Percentiles rank a stretch among this genome's conserved stretches.
These are phyloP conservation scores for Amphipoea oculea DNA, from an alignment of 2,888 invertebrate species.

Conservation along the genomic window DNA sequence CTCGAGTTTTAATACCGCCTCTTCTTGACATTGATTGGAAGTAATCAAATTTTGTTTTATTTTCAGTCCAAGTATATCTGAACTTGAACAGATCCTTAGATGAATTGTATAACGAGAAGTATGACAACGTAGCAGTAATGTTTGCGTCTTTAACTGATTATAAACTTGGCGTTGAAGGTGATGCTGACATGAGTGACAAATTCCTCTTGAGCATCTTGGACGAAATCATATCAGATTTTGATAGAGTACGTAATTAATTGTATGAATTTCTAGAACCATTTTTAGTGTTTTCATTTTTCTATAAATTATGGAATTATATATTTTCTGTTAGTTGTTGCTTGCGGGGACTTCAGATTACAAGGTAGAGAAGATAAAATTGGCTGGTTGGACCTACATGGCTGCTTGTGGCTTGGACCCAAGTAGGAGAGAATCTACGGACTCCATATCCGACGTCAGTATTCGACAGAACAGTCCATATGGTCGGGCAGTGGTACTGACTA, in stretches of 20 bases:
- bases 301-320: background rate
- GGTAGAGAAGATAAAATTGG: constrained; percentile 99
- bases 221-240: constrained; percentile 98
- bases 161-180: constrained; percentile 92
- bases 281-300: background rate
- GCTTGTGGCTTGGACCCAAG: constrained; percentile 97
- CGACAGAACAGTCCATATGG: constrained; percentile 82
- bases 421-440: constrained; percentile 91
- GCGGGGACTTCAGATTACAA: constrained; percentile 91
- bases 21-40: background rate
- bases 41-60: constrained; percentile 24
- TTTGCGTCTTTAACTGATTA: constrained; percentile 98
- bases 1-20: background rate
- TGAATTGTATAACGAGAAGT: constrained; percentile 96
- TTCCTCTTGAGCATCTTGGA: constrained; percentile 94
- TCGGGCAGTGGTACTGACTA: constrained; percentile 84
- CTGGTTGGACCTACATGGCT: constrained; percentile 99
- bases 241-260: constrained; percentile 91
- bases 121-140: constrained; percentile 98
- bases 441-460: constrained; percentile 71
- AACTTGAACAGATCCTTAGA: constrained; percentile 93
- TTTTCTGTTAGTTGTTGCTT: constrained; percentile 90
- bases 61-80: constrained; percentile 94
- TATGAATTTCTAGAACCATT: no score
- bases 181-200: constrained; percentile 92